Percentiles rank a stretch among this genome's conserved stretches.
Conservation (phyloP, 2,113 vertebrate genomes). For the Anolis carolinensis region DNA sequence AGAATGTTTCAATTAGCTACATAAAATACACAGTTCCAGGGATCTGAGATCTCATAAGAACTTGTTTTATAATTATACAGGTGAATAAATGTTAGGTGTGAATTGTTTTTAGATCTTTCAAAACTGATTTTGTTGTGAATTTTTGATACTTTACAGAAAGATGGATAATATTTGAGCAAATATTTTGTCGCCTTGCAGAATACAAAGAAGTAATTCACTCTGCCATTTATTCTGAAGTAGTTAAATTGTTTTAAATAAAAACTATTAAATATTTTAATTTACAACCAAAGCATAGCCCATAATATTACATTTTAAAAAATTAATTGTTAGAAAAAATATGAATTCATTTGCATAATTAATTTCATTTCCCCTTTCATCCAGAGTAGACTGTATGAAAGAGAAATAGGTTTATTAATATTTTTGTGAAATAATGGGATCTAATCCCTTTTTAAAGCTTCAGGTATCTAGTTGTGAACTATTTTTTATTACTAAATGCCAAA, state of each 20-base stretch:
- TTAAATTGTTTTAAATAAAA: not conserved
- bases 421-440: slow-evolving; percentile 6
- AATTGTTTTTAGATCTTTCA: slow-evolving; percentile 10
- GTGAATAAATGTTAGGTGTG: not conserved
- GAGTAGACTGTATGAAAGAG: not conserved
- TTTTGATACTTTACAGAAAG: too few relatives aligned
- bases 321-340: slow-evolving; percentile 16
- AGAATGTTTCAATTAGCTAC: not conserved
- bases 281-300: slow-evolving; percentile 40
- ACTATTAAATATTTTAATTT: slow-evolving; percentile 10
- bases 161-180: too few relatives aligned
- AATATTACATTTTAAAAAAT: slow-evolving; percentile 25
- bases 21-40: not conserved
- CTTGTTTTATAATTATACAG: not conserved
- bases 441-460: not conserved
- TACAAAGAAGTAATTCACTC: not conserved
- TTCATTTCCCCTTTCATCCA: slow-evolving; percentile 25
- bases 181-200: slow-evolving; percentile 4
- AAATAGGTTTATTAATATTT: slow-evolving; percentile 1
- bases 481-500: not conserved
- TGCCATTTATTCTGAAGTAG: not conserved
- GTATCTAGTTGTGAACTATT: not conserved
- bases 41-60: not conserved
- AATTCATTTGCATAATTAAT: slow-evolving; percentile 49
- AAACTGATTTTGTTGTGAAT: not conserved